Base-by-base conservation (phyloP, 2,797 vertebrate species). In the Stomatorhinus walkeri region DNA sequence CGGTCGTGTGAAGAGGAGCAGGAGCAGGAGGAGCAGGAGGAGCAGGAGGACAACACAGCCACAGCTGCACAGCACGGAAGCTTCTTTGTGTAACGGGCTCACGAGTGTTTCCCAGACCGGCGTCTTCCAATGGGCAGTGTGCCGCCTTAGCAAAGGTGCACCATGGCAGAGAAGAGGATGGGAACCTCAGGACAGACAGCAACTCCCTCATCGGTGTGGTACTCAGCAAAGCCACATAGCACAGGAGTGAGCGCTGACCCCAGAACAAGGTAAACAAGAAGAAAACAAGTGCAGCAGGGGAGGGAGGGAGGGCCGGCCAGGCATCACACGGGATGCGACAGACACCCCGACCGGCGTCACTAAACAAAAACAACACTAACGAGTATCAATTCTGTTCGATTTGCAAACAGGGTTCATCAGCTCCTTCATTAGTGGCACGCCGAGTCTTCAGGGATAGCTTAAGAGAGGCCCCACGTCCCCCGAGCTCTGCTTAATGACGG, bases 311-410 rank as follows among this genome's bases (percentile, higher is more conserved):
- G 16, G 36, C 2, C 36, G 16, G 36, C 2, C 36, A 40, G 76
- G 43, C 36, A 28, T 10, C 79, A 40, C 19, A 51, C 16, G 83
- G 59, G 83, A 89, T 9, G 36, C 16, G 16, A 46, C 16, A 2
- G 43, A 46, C 56, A n/a, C 88, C 10, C 40, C 16, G 28, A 83
- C 81, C 36, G 36, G 56, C 43, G 32, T 51, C 24, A 68, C 81
- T 43, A 93, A 90, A 91, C 90, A 90, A 93, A 95, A 95, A 90
- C 88, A 94, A 85, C 93, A 93, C 87, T 84, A 91, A 91, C 88
- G 90, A 90, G 54, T 89, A 89, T 90, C 28, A 90, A 64, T 54
- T 85, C 90, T 81, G 87, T 90, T 84, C 22, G 85, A 88, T 91
- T 91, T 89, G 88, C 90, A 90, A 89, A 54, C 22, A 88, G 79